Conservation (phyloP, 2,113 vertebrate genomes). For the Poecile atricapillus region DNA sequence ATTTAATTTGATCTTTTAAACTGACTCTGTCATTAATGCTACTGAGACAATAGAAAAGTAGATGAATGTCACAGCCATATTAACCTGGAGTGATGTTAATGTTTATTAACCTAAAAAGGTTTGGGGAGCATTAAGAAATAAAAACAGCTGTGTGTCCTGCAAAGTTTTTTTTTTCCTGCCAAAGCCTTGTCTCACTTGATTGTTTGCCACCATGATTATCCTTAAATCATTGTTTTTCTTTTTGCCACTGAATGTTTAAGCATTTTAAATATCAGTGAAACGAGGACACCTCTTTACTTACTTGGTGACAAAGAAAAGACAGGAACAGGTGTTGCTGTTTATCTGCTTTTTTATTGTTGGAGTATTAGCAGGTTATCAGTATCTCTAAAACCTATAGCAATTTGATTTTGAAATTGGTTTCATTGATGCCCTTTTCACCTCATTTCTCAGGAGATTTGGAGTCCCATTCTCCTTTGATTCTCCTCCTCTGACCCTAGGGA, state of each 20-base stretch:
- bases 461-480: slow-evolving; percentile 35
- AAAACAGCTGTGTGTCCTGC: background rate
- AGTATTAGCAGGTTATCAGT: slow-evolving; percentile 47
- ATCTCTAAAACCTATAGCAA: slow-evolving; percentile 1
- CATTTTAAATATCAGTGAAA: slow-evolving; percentile 34
- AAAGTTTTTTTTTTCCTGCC: background rate
- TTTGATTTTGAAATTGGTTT: slow-evolving; percentile 56
- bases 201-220: background rate
- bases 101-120: slow-evolving; percentile 1
- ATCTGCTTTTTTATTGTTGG: slow-evolving; percentile 27
- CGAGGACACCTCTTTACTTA: slow-evolving; percentile 13
- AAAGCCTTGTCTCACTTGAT: background rate
- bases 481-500: background rate
- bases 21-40: background rate
- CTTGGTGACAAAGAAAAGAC: slow-evolving; percentile 10
- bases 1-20: background rate
- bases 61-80: background rate
- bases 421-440: slow-evolving; percentile 40
- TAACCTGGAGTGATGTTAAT: background rate
- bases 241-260: background rate
- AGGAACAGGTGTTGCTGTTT: background rate
- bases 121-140: background rate
- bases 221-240: background rate
- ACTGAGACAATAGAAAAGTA: background rate
- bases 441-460: slow-evolving; percentile 43